Evolutionary conservation across 2,888 invertebrate species (phyloP), one percentile per base, ranked within the genome.

Genomic region (Amphipoea lucens): DNA sequence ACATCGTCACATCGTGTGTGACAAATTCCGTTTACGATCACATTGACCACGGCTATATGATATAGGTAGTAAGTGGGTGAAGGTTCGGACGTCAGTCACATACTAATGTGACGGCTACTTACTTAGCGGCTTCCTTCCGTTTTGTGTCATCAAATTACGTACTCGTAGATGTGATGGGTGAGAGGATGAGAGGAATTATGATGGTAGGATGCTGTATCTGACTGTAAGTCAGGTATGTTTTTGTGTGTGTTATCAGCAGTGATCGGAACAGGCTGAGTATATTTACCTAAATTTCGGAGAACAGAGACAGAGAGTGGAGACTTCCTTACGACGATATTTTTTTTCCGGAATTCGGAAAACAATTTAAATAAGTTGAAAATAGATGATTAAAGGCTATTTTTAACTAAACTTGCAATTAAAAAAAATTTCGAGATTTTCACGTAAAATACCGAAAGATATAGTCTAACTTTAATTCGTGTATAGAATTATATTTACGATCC

Each of bases 11-110:
- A 51, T 69, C 70, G 88, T 85, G 82, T 88, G 87, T 87, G 87
- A 88, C 87, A 86, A 83, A 82, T 85, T 88, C 78, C 77, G 74
- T 85, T 87, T 81, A 86, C 87, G 88, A 83, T 86, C 82, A 78
- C 89, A 77, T 67, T 84, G 90, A 79, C 87, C 90, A 82, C 88
- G 83, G 48, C 69, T 85, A 63, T 85, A 82, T 87, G 83, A 85
- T 87, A 79, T 82, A 29, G 29, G 29, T 29, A 66, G 73, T 76
- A 94, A 90, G 87, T 94, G 85, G 95, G 95, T 94, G 93, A 95
- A 95, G 95, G 95, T 79, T 84, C 87, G 63, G 45, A 92, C 92
- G 88, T 57, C 82, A 48, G 66, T 57, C 84, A 92, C 94, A 94
- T 94, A 94, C 92, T 92, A 92, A 94, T 90, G 86, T 87, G 88